Conservation (phyloP, 2,113 vertebrate species). For the Psittacula cyanocephala region DNA sequence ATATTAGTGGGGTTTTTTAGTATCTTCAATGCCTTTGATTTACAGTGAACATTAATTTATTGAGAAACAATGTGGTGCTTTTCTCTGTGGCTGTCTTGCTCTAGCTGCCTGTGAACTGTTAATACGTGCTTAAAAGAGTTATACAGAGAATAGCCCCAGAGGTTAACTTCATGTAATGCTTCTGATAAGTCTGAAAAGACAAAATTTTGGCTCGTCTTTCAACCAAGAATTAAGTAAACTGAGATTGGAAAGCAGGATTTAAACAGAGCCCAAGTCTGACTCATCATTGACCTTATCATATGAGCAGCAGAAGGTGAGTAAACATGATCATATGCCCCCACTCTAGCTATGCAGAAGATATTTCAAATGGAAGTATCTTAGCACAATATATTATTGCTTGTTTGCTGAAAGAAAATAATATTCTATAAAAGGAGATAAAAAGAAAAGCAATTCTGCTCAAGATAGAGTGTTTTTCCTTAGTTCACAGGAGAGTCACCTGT, state of each 20-base stretch:
- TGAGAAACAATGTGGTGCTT: neutral
- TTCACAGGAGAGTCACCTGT: neutral
- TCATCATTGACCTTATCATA: neutral
- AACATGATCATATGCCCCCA: neutral
- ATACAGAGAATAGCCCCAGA: neutral
- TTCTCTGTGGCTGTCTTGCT: neutral
- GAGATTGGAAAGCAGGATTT: neutral
- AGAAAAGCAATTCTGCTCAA: neutral
- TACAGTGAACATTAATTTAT: neutral
- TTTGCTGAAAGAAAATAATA: neutral
- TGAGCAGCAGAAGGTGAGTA: neutral
- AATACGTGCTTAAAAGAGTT: neutral
- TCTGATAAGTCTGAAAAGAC: neutral
- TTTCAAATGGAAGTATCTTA: neutral
- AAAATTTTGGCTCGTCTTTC: conserved; percentile 13
- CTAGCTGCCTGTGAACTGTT: neutral
- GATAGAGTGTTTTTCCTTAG: neutral
- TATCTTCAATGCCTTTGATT: neutral
- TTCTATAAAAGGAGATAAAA: neutral
- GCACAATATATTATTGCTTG: neutral
- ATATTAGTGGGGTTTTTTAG: neutral
- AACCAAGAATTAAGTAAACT: neutral
- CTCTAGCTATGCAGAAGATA: neutral
- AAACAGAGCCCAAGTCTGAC: neutral
- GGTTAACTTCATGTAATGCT: neutral